Base-by-base conservation (phyloP, 2,113 vertebrate genomes). In the Prolemur simus region DNA sequence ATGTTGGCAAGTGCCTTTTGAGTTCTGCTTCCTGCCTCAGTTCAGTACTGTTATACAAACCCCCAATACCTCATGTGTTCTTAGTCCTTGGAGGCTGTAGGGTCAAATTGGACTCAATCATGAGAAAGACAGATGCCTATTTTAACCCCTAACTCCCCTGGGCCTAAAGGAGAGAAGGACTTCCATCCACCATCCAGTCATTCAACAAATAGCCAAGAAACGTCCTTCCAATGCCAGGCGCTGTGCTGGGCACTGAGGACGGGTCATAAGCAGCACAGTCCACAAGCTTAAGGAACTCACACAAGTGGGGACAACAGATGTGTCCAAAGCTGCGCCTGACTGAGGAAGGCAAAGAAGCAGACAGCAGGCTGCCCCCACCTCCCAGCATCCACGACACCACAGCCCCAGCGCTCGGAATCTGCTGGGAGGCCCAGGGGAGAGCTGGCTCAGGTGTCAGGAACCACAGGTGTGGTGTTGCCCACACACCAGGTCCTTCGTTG, bases 91-190 rank as follows among this genome's bases (percentile, higher is more conserved):
- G 69, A 32, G 25, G 49, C 29, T 32, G 10, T 8, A 3, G 49
- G 63, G 71, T 89, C 32, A 83, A 66, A 80, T 15, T 63, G 27
- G 25, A 58, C 54, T 77, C 63, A 69, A 81, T 25, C 25, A 37
- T 20, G 17, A 71, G 84, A 92, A 74, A 92, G n/a, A n/a, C 54
- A 94, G 89, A 64, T 20, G 63, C 42, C 17, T 3, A 8, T 49
- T n/a, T 60, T 52, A 87, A 8, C 39, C 10, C 37, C 49, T 12
- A 66, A 60, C 52, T 60, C 11, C 18, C 34, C 56, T 45, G 52
- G 64, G 25, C 42, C 84, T 95, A 8, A 60, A 29, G 15, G 13
- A 17, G 27, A 23, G 9, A 32, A 42, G 45, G 21, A 47, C 29
- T 4, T 74, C 71, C 15, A 6, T 9, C 60, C 52, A 68, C 32